phyloP scores from a whole-genome alignment of 2,797 vertebrate genomes.

The Enteromius argenteus region DNA sequence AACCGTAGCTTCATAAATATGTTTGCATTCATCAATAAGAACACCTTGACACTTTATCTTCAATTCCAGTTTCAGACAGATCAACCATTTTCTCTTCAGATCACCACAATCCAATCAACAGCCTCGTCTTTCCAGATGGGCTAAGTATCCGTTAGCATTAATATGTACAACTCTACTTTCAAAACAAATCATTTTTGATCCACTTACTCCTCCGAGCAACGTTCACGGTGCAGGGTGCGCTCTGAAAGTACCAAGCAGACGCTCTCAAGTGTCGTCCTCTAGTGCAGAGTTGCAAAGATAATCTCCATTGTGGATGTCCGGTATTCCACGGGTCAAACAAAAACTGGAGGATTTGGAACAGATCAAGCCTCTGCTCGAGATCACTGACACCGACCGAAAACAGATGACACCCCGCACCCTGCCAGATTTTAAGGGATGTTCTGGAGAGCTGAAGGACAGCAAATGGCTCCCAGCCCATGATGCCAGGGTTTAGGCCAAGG shows the following conservation, averaged over 20 bases:
- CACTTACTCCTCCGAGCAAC: conserved; percentile 64
- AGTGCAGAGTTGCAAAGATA: conserved; percentile 60
- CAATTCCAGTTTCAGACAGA: conserved; percentile 82
- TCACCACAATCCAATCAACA: conserved; percentile 75
- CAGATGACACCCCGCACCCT: conserved; percentile 65
- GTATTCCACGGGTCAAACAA: conserved; percentile 73
- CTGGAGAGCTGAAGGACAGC: conserved; percentile 59
- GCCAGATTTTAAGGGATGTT: conserved; percentile 57
- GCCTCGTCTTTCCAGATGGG: conserved; percentile 68
- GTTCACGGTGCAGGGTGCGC: conserved; percentile 66
- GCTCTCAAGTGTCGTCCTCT: conserved; percentile 64
- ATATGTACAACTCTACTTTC: conserved; percentile 59
- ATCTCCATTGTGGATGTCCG: conserved; percentile 67
- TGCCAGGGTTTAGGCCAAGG: conserved; percentile 85
- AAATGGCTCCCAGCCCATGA: conserved; percentile 65
- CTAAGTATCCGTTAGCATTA: conserved; percentile 70
- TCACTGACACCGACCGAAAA: conserved; percentile 57
- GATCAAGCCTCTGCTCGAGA: conserved; percentile 33
- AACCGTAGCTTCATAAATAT: conserved; percentile 85
- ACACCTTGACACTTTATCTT: conserved; percentile 74
- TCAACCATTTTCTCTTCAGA: conserved; percentile 63
- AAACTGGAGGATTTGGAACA: conserved; percentile 55
- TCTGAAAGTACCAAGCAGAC: conserved; percentile 72
- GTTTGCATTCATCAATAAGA: conserved; percentile 76
- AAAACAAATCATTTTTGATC: conserved; percentile 65